phyloP scores from a whole-genome alignment of 2,888 invertebrate genomes.

The Andrena chrysosceles region DNA sequence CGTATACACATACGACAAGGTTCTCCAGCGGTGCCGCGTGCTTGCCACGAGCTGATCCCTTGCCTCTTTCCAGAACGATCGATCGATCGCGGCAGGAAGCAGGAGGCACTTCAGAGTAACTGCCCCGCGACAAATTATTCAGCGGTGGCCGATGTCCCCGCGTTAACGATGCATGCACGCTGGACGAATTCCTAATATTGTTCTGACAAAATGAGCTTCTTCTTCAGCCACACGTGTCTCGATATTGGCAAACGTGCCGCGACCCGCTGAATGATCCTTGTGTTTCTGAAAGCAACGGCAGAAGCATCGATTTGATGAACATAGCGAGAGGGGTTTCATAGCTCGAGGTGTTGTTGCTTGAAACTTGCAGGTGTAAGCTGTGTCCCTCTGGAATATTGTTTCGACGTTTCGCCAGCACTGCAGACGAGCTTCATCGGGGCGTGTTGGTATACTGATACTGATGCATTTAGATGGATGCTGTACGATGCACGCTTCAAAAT shows the following conservation, averaged over 20 bases:
- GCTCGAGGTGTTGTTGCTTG: too few species aligned
- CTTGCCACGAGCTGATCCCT: conserved; percentile 36
- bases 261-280: too few species aligned
- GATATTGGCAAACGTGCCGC: neutral
- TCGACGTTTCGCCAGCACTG: too few species aligned
- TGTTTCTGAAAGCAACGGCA: too few species aligned
- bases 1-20: conserved; percentile 11
- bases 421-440: too few species aligned
- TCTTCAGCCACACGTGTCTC: neutral
- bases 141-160: conserved; percentile 61
- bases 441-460: too few species aligned
- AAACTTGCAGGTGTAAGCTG: neutral
- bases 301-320: too few species aligned
- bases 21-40: conserved; percentile 2
- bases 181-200: conserved; percentile 34
- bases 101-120: conserved; percentile 66
- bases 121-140: conserved; percentile 74
- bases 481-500: too few species aligned
- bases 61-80: conserved; percentile 48
- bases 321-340: too few species aligned
- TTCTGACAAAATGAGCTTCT: neutral
- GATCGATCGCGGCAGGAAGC: conserved; percentile 71
- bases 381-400: neutral
- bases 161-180: conserved; percentile 56
- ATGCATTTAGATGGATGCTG: too few species aligned